Conservation (phyloP, 1,140 invertebrate genomes). For the Drosophila athabasca region DNA sequence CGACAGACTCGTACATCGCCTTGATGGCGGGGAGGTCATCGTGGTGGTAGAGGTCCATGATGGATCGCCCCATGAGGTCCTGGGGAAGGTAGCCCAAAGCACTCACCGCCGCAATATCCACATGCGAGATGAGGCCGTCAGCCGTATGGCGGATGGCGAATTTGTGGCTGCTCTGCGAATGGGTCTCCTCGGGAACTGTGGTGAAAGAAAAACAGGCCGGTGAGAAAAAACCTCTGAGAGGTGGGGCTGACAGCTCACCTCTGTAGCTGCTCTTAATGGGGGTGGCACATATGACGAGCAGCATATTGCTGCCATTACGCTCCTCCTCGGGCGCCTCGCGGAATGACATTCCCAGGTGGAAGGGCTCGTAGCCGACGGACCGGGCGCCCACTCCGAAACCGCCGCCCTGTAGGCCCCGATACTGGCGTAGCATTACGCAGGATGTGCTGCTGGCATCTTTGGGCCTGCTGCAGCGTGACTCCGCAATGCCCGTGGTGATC, state of each 20-base stretch:
- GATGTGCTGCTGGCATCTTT: constrained; percentile 73
- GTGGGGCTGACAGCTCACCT: constrained; percentile 85
- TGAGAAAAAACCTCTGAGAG: background rate
- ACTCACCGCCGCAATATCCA: constrained; percentile 90
- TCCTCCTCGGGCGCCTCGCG: constrained; percentile 86
- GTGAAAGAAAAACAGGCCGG: no score
- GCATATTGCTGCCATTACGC: constrained; percentile 84
- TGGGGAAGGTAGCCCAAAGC: constrained; percentile 95
- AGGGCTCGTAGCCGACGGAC: constrained; percentile 88
- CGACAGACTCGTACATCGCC: constrained; percentile 93
- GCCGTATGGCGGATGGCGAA: constrained; percentile 92
- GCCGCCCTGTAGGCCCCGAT: constrained; percentile 84
- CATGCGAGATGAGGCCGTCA: constrained; percentile 89
- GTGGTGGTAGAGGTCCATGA: constrained; percentile 94
- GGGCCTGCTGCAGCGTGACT: constrained; percentile 72
- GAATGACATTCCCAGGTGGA: constrained; percentile 89
- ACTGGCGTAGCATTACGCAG: constrained; percentile 84
- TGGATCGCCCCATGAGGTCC: constrained; percentile 91
- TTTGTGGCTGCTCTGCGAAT: constrained; percentile 84
- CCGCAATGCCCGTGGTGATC: constrained; percentile 85
- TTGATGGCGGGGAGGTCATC: constrained; percentile 92
- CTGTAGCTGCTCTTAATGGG: constrained; percentile 90
- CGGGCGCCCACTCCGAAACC: constrained; percentile 87
- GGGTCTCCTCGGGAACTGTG: constrained; percentile 87
- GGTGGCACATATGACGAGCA: constrained; percentile 89